Conservation (phyloP, 2,113 vertebrate species). For the Paramisgurnus dabryanus region DNA sequence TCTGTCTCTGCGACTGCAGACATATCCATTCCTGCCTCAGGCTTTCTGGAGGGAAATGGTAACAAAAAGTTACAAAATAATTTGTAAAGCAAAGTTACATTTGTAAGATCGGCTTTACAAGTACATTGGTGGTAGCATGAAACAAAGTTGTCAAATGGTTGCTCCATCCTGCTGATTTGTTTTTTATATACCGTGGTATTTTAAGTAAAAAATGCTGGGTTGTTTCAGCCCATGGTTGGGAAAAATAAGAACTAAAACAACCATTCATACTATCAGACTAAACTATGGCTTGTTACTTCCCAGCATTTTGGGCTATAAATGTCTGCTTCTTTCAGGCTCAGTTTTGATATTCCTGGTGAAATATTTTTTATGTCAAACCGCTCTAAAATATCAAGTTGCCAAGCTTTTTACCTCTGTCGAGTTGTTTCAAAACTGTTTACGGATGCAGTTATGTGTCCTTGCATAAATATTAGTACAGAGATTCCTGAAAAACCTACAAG, state of each 20-base stretch:
- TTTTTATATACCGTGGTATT: too few species aligned
- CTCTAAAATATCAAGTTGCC: not conserved
- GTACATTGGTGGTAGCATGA: too few species aligned
- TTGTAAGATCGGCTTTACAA: too few species aligned
- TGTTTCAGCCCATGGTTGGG: too few species aligned
- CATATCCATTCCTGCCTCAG: not conserved
- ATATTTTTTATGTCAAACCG: not conserved
- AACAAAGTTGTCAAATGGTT: too few species aligned
- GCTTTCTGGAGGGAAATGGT: not conserved
- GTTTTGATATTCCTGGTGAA: not conserved
- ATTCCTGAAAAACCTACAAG: not conserved
- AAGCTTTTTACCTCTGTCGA: conserved; percentile 12
- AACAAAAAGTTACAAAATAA: too few species aligned
- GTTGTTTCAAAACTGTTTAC: conserved; percentile 17
- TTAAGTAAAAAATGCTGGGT: too few species aligned
- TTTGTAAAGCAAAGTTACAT: too few species aligned
- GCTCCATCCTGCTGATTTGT: too few species aligned
- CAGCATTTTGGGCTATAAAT: not conserved
- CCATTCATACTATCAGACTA: too few species aligned
- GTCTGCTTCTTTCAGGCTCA: not conserved
- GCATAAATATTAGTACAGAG: conserved; percentile 59
- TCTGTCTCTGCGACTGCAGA: not conserved
- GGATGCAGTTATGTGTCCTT: not conserved
- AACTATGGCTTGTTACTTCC: too few species aligned
- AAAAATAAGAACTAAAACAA: too few species aligned